Evolutionary conservation across 2,113 vertebrate species (phyloP).

Genomic region (Varanus salvator): DNA sequence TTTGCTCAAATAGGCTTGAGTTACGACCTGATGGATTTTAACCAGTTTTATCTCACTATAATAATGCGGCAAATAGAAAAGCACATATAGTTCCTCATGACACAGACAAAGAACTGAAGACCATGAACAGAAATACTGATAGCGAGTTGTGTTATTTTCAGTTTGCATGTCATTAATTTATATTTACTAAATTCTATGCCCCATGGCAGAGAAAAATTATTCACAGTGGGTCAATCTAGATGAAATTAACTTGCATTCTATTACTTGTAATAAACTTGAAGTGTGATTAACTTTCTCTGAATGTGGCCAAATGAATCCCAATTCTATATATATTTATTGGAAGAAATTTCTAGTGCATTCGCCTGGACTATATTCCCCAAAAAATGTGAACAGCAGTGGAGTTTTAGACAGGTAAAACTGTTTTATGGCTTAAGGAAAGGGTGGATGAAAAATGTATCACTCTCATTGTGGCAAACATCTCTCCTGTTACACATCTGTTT

Average conservation of each 20-base stretch:
- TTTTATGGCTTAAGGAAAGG: background rate
- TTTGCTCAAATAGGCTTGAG: background rate
- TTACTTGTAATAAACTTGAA: background rate
- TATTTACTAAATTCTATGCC: background rate
- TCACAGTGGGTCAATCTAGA: too few relatives aligned
- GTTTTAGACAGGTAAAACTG: background rate
- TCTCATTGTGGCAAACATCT: background rate
- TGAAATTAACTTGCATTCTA: background rate
- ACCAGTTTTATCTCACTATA: background rate
- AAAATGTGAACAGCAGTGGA: background rate
- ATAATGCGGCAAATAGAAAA: background rate
- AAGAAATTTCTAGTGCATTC: background rate
- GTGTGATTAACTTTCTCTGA: background rate
- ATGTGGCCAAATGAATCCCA: background rate
- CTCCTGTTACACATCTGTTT: conserved; percentile 8
- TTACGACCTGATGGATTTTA: background rate
- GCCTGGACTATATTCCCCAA: background rate
- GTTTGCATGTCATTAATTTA: background rate
- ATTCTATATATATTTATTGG: background rate
- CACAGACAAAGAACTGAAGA: background rate
- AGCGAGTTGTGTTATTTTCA: background rate
- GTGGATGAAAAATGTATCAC: background rate
- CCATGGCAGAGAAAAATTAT: background rate
- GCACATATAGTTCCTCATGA: background rate
- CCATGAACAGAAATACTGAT: background rate